Evolutionary conservation across 2,797 vertebrate species (phyloP), one percentile per base, ranked within the genome.

Genomic region (Siniperca obscura): DNA sequence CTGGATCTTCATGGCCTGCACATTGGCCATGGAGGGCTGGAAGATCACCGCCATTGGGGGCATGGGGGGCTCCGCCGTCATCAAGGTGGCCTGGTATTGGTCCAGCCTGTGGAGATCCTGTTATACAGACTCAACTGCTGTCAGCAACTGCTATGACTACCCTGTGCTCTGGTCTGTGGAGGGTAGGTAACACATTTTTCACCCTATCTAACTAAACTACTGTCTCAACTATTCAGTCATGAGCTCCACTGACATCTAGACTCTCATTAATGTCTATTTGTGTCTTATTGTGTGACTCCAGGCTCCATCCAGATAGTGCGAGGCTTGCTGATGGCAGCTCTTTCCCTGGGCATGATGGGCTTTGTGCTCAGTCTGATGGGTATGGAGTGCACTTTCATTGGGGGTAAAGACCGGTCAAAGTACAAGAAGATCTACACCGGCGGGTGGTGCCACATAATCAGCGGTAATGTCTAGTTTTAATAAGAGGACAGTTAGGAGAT

Each of bases 21-120:
- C 97, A 48, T 94, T 99, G 94, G 97, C 97, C 91, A 98, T 98
- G 93, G 98, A 99, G 78, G 97, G 97, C 90, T 99, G 98, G 98
- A 99, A 98, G 88, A 96, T 98, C 87, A 95, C 94, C 8, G 85
- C 96, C 56, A 95, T 98, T 42, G 98, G 98, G 5, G 98, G 98
- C 50, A 92, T 93, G 91, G 96, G 89, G 0, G 96, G 96, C 57
- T 94, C 90, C 6, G 94, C 96, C 27, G 96, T 99, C 67, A 95
- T 99, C 82, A 97, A 96, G 84, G 97, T 98, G 74, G 96, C 96
- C 86, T 98, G 97, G 95, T 97, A 97, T 92, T 99, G 97, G 97
- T 96, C 98, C 93, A 99, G 97, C 90, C 94, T 99, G 55, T 99
- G 98, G 98, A 97, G 96, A 93, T 95, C 96, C 14, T 99, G 98